phyloP scores from a whole-genome alignment of 2,888 invertebrate species.

The Calliopum simillimum region DNA sequence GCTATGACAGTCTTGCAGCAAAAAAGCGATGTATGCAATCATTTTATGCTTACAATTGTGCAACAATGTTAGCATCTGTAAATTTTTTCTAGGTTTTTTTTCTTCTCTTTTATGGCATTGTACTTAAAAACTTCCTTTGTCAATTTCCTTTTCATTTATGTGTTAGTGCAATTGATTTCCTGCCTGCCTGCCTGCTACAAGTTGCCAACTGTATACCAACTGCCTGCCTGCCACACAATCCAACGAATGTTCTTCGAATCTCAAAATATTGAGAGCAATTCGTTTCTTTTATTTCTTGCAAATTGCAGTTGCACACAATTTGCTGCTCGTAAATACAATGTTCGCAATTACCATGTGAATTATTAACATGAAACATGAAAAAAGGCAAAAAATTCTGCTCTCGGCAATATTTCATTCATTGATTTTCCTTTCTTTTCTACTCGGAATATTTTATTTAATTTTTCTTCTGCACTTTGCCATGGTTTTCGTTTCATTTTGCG shows the following conservation, averaged over 20 bases:
- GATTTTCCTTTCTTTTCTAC: constrained; percentile 13
- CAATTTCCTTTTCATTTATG: neutral
- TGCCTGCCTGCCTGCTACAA: neutral
- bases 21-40: too few relatives aligned
- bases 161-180: neutral
- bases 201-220: neutral
- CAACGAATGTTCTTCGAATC: neutral
- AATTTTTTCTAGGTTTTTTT: neutral
- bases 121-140: neutral
- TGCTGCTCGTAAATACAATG: constrained; percentile 27
- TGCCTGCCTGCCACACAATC: neutral
- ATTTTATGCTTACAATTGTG: too few relatives aligned
- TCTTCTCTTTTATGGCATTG: too few relatives aligned
- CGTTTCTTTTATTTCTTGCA: too few relatives aligned
- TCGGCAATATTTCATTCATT: constrained; percentile 9
- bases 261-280: neutral
- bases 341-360: constrained; percentile 30
- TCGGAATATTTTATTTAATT: neutral
- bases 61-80: too few relatives aligned
- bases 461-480: neutral
- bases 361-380: constrained; percentile 17
- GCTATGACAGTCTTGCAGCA: too few relatives aligned
- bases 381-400: neutral
- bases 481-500: neutral
- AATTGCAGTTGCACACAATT: neutral